Evolutionary conservation across 2,797 vertebrate genomes (phyloP).

Genomic region (Calcarius lapponicus): DNA sequence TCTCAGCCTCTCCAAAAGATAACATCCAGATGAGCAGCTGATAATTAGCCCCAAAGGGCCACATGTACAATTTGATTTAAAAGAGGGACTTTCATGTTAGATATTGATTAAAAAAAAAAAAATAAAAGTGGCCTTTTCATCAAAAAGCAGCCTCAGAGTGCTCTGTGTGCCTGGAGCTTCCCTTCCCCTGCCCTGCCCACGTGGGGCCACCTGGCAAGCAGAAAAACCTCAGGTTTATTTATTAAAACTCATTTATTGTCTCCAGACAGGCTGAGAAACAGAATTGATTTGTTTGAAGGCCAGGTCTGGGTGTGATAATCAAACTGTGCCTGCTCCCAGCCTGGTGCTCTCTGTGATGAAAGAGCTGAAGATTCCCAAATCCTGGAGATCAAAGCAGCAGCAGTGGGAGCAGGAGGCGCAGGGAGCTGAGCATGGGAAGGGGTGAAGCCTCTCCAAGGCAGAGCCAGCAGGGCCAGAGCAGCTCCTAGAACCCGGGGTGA

Average conservation of each 20-base stretch:
- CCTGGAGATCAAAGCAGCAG: not conserved
- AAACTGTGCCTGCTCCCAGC: not conserved
- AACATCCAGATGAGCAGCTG: constrained; percentile 11
- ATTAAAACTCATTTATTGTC: not conserved
- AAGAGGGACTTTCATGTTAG: not conserved
- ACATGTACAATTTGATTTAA: not conserved
- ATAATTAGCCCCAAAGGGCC: constrained; percentile 35
- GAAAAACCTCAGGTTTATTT: not conserved
- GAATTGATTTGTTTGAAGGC: not conserved
- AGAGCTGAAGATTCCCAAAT: not conserved
- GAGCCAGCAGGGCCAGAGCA: not conserved
- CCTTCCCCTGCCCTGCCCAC: not conserved
- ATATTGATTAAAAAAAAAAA: not conserved
- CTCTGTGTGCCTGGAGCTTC: not conserved
- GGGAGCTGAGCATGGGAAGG: not conserved
- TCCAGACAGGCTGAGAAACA: not conserved
- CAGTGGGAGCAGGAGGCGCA: not conserved
- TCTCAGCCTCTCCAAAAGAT: not conserved
- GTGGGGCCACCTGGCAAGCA: not conserved
- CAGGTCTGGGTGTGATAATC: not conserved
- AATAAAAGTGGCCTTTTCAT: not conserved
- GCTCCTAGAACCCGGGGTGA: not conserved
- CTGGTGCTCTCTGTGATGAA: not conserved
- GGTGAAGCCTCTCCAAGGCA: not conserved
- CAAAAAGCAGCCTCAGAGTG: not conserved